Conservation (phyloP, 1,140 invertebrate genomes). For the Drosophila erecta region DNA sequence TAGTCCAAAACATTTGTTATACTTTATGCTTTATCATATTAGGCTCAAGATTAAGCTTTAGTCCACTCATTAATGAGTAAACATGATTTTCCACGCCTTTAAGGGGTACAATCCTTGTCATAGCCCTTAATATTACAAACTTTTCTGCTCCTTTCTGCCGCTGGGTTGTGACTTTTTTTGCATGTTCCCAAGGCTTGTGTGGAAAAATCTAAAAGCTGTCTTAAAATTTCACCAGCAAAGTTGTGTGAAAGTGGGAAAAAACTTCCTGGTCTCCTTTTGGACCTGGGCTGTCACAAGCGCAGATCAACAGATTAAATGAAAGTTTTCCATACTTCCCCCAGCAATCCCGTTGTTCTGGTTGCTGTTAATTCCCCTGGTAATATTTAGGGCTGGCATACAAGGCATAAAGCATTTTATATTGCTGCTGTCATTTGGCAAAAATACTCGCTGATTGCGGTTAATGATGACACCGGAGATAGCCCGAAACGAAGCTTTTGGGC, state of each 20-base stretch:
- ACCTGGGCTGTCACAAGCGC: conserved; percentile 59
- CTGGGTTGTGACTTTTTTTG: conserved; percentile 29
- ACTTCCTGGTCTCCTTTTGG: conserved; percentile 20
- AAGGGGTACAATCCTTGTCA: conserved; percentile 14
- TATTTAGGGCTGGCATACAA: conserved; percentile 50
- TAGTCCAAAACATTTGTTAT: too few species aligned
- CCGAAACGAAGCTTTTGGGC: conserved; percentile 7
- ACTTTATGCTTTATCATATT: background rate
- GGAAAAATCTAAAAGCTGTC: conserved; percentile 72
- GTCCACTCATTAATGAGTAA: background rate
- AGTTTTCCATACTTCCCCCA: conserved; percentile 57
- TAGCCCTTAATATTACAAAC: conserved; percentile 18
- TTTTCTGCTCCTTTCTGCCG: conserved; percentile 20
- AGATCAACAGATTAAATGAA: conserved; percentile 78
- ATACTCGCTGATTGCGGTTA: conserved; percentile 75
- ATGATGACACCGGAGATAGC: conserved; percentile 74
- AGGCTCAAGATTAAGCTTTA: too few species aligned
- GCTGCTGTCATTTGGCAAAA: conserved; percentile 67
- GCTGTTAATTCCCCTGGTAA: conserved; percentile 55
- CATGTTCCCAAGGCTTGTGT: conserved; percentile 52
- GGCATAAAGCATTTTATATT: conserved; percentile 68
- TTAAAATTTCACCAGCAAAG: conserved; percentile 65
- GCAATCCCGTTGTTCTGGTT: conserved; percentile 24
- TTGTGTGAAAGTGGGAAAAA: conserved; percentile 55
- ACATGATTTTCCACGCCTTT: background rate